A percentile compares a stretch with the other conserved stretches of the same genome.
These are phyloP conservation scores for Poecilobothrus nobilitatus DNA, from an alignment of 2,888 invertebrate species.

Conservation along the genomic window DNA sequence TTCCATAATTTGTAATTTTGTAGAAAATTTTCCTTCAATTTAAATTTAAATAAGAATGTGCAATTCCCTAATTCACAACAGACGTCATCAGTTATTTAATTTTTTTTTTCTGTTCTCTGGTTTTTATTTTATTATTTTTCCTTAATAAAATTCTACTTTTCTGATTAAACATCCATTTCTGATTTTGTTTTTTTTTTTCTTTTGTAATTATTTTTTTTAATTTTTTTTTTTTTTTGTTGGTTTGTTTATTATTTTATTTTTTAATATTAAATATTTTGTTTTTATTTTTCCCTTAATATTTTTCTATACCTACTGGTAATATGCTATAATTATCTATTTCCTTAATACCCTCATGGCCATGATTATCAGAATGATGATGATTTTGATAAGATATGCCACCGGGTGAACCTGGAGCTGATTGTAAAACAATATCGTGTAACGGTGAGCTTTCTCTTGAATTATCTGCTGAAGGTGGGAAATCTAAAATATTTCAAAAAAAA, in stretches of 20 bases:
- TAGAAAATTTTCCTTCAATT: too few relatives aligned
- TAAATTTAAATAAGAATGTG: too few relatives aligned
- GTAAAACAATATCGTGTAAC: conserved; percentile 58
- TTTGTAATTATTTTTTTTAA: not conserved
- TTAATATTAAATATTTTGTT: not conserved
- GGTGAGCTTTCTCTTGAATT: conserved; percentile 87
- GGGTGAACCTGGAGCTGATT: conserved; percentile 60
- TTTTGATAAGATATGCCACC: conserved; percentile 48
- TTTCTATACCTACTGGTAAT: conserved; percentile 6
- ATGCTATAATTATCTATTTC: conserved; percentile 6
- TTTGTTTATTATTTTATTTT: too few relatives aligned
- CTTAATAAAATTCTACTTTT: not conserved
- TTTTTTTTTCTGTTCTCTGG: not conserved
- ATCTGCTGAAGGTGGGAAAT: conserved; percentile 27
- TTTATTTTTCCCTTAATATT: not conserved
- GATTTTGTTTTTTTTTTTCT: not conserved
- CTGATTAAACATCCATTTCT: not conserved
- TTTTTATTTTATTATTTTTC: not conserved
- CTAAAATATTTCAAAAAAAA: conserved; percentile 14
- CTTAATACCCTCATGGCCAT: conserved; percentile 34
- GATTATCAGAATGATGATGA: conserved; percentile 35
- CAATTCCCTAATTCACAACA: not conserved
- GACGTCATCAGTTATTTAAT: not conserved
- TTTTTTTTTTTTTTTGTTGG: not conserved
- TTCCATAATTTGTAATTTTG: too few relatives aligned